phyloP scores from a whole-genome alignment of 1,140 invertebrate genomes.

The Drosophila littoralis region DNA sequence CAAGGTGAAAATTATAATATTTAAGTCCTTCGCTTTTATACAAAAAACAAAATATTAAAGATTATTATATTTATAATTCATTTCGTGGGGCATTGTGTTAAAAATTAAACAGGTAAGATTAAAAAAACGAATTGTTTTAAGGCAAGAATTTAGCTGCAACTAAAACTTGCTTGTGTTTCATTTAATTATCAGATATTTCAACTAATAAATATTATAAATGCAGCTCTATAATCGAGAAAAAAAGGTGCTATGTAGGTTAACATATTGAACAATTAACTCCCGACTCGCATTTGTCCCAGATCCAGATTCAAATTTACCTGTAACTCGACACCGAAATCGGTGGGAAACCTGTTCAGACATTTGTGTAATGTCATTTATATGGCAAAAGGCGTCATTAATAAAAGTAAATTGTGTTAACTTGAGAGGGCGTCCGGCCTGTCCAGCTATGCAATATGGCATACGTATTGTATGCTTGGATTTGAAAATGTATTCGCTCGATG shows the following conservation, averaged over 20 bases:
- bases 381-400: slow-evolving; percentile 18
- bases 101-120: too few relatives aligned
- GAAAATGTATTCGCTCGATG: slow-evolving; percentile 7
- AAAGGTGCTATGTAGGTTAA: neutral
- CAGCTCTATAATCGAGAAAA: neutral
- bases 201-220: too few relatives aligned
- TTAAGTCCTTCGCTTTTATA: too few relatives aligned
- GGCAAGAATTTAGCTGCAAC: too few relatives aligned
- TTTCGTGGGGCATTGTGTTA: too few relatives aligned
- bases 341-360: slow-evolving; percentile 13
- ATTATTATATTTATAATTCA: too few relatives aligned
- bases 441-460: neutral
- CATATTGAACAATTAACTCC: neutral
- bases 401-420: slow-evolving; percentile 2
- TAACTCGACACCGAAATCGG: neutral
- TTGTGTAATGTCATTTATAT: slow-evolving; percentile 15
- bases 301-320: neutral
- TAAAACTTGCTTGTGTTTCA: too few relatives aligned
- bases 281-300: neutral
- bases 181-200: too few relatives aligned
- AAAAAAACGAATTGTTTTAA: too few relatives aligned
- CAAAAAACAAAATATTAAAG: too few relatives aligned
- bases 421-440: slow-evolving; percentile 9
- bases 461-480: slow-evolving; percentile 1
- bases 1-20: too few relatives aligned